A percentile compares a stretch with the other conserved stretches of the same genome.
Conservation (phyloP, 2,113 vertebrate species). For the Lepus americanus region DNA sequence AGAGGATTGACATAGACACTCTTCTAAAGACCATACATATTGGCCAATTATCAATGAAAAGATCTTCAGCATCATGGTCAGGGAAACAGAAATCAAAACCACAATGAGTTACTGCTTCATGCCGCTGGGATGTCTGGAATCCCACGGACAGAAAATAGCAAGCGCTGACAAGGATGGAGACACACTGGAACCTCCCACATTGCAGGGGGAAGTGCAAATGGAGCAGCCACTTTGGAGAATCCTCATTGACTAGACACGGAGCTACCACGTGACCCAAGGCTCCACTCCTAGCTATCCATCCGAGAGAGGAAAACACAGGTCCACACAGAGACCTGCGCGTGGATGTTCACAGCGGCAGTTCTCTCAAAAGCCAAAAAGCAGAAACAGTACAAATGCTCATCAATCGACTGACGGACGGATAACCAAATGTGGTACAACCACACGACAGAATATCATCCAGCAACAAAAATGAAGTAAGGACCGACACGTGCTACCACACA, state of each 20-base stretch:
- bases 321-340: background rate
- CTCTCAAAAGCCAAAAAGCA: background rate
- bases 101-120: background rate
- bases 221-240: background rate
- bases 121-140: background rate
- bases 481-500: rapidly evolving
- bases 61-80: background rate
- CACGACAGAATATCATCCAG: background rate
- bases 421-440: background rate
- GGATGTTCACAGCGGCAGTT: background rate
- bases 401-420: too few species aligned
- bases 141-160: background rate
- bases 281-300: too few species aligned
- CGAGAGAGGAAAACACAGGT: background rate
- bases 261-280: background rate
- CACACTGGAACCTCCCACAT: background rate
- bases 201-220: background rate
- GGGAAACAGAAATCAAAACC: background rate
- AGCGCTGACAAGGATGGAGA: background rate
- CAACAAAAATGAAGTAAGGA: background rate
- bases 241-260: background rate
- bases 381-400: background rate
- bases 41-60: background rate
- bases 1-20: background rate
- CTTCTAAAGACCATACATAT: background rate